A percentile compares a stretch with the other conserved stretches of the same genome.
These are phyloP conservation scores for Eupithecia subumbrata DNA, from an alignment of 2,888 invertebrate genomes.

Conservation along the genomic window DNA sequence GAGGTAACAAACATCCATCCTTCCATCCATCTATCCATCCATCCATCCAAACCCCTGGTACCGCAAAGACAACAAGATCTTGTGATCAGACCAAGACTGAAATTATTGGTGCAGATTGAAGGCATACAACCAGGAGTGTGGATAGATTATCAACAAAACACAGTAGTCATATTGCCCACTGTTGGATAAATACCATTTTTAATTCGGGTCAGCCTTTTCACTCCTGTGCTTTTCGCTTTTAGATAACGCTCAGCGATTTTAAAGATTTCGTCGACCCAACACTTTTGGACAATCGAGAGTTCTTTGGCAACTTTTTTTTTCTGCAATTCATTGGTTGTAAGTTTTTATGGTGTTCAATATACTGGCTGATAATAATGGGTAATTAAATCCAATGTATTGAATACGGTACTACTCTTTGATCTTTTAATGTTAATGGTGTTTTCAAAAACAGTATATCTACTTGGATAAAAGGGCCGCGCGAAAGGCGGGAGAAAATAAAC, in stretches of 20 bases:
- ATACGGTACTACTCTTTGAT: neutral
- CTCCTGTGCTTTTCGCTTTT: neutral
- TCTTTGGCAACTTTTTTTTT: neutral
- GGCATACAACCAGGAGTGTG: neutral
- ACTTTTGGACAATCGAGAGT: neutral
- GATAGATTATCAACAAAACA: too few relatives aligned
- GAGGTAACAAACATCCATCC: too few relatives aligned
- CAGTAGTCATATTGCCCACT: too few relatives aligned
- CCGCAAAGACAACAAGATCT: neutral
- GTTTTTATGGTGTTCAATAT: neutral
- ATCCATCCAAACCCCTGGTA: too few relatives aligned
- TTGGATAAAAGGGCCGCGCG: neutral
- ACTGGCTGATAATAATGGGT: neutral
- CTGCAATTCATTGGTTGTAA: neutral
- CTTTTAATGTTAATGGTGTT: neutral
- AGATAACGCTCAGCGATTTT: neutral
- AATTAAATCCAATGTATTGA: neutral
- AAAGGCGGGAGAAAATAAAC: conserved; percentile 13
- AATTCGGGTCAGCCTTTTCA: neutral
- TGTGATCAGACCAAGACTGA: neutral
- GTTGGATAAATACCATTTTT: neutral
- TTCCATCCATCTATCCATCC: too few relatives aligned
- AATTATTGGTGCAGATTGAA: neutral
- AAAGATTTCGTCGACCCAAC: neutral
- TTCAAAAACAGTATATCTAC: neutral